phyloP scores from a whole-genome alignment of 2,888 invertebrate genomes.

The Itoplectis maculator region DNA sequence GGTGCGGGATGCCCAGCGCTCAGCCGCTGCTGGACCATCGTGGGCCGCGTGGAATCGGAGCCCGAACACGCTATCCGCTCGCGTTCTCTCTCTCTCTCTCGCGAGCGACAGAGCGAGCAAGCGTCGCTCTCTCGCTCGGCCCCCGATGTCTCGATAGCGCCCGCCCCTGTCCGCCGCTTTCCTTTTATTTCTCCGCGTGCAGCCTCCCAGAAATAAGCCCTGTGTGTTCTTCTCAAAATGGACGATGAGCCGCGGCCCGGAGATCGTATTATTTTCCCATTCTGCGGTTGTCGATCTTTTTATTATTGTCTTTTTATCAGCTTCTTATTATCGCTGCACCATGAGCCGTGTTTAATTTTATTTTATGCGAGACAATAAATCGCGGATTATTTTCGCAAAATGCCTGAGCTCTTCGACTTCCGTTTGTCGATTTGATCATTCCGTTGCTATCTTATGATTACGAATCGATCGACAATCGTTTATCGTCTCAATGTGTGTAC shows the following conservation, averaged over 20 bases:
- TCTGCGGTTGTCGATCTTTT: background rate
- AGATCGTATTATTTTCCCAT: slow-evolving; percentile 45
- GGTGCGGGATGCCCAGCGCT: slow-evolving; percentile 57
- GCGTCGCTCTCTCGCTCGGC: background rate
- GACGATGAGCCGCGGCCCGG: slow-evolving; percentile 59
- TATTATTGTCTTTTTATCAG: too few relatives aligned
- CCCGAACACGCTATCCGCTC: slow-evolving; percentile 51
- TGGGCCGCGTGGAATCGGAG: slow-evolving; percentile 63
- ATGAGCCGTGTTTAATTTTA: background rate
- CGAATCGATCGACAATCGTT: slow-evolving; percentile 33
- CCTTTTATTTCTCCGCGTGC: slow-evolving; percentile 52
- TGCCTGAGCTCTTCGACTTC: background rate
- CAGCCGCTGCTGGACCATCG: slow-evolving; percentile 58
- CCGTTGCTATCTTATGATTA: slow-evolving; percentile 16
- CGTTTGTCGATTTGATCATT: background rate
- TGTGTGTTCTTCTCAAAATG: slow-evolving; percentile 59
- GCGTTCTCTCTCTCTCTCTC: background rate
- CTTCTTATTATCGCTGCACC: too few relatives aligned
- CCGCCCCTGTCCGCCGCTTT: slow-evolving; percentile 63
- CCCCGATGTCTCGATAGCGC: slow-evolving; percentile 60
- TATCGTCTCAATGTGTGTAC: slow-evolving; percentile 46
- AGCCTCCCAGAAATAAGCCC: slow-evolving; percentile 41
- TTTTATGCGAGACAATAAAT: background rate
- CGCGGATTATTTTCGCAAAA: background rate
- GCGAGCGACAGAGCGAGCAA: too few relatives aligned